Base-by-base conservation (phyloP, 1,140 invertebrate species). In the Drosophila kurseongensis region DNA sequence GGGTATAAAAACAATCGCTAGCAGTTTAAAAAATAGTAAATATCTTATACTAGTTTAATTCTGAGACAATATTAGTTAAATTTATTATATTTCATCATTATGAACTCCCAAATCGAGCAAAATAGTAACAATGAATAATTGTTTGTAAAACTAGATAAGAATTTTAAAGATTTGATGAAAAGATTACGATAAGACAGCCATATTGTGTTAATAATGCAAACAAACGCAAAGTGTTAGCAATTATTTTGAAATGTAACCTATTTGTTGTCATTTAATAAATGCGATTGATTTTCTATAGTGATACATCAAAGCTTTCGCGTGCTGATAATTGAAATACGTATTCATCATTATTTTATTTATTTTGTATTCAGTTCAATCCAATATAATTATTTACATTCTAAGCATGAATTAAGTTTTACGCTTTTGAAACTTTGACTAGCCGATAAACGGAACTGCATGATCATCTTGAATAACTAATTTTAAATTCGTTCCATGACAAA, bases 361-460 rank as follows among this genome's bases (percentile, higher is more conserved):
- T 29, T 14, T 0, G 9, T 14, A 10, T 16, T 45, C 16, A 27
- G 32, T 16, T 36, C n/a, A 1, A 10, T 14, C 1, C 6, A 4
- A 27, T 16, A 18, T 32, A 27, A 38, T 13, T n/a, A 38, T 66
- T 72, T 7, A n/a, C 4, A 54, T 32, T 74, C 50, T 63, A 56
- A 75, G 57, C 69, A 42, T 75, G 58, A 75, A 41, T 29, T 29
- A 5, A 29, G 29, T 29, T 29, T 7, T 29, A 29, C 29, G 29
- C 29, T 6, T 29, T 29, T 29, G 29, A 10, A 18, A 12, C 29
- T 50, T 27, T 13, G 23, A 10, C 29, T 10, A 5, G 23, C 44
- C 63, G 59, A 67, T 65, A 65, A 51, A 48, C 29, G 14, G 8
- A 48, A 48, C 13, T 13, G 10, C 9, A 14, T 6, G 45, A 51